Evolutionary conservation across 2,888 invertebrate species (phyloP).

Genomic region (Elmis aenea): DNA sequence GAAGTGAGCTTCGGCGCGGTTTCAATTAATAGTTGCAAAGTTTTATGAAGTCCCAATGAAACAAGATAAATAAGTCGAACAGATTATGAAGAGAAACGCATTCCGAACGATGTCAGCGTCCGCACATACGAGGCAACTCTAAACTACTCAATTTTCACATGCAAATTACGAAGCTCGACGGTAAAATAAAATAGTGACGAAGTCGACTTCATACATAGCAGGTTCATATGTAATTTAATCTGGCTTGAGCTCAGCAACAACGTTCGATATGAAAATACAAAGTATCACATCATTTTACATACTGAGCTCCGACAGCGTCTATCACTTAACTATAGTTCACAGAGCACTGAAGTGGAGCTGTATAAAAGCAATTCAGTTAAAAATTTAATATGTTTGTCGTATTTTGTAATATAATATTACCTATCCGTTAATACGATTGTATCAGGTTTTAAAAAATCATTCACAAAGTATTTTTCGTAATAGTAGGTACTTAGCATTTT

Average conservation of each 20-base stretch:
- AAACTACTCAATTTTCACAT: constrained; percentile 33
- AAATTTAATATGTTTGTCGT: no score
- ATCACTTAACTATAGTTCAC: no score
- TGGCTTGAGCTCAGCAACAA: constrained; percentile 8
- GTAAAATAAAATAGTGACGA: constrained; percentile 32
- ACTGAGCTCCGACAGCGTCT: no score
- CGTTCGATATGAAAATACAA: constrained; percentile 14
- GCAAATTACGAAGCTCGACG: constrained; percentile 29
- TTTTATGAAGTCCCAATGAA: constrained; percentile 9
- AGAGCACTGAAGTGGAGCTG: no score
- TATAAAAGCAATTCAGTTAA: no score
- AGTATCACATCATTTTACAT: no score
- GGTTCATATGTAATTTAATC: constrained; percentile 13
- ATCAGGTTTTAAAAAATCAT: no score
- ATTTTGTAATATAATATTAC: no score
- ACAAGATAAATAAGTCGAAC: constrained; percentile 12
- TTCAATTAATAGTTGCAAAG: constrained; percentile 7
- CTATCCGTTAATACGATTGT: no score
- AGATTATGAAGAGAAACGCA: constrained; percentile 11
- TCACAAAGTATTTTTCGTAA: no score
- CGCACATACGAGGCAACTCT: constrained; percentile 14
- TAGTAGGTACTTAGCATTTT: no score
- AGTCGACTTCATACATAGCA: constrained; percentile 18
- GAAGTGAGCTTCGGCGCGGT: constrained; percentile 4
- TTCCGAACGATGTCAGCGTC: constrained; percentile 5